phyloP scores from a whole-genome alignment of 2,113 vertebrate genomes.

The Thryonomys swinderianus region DNA sequence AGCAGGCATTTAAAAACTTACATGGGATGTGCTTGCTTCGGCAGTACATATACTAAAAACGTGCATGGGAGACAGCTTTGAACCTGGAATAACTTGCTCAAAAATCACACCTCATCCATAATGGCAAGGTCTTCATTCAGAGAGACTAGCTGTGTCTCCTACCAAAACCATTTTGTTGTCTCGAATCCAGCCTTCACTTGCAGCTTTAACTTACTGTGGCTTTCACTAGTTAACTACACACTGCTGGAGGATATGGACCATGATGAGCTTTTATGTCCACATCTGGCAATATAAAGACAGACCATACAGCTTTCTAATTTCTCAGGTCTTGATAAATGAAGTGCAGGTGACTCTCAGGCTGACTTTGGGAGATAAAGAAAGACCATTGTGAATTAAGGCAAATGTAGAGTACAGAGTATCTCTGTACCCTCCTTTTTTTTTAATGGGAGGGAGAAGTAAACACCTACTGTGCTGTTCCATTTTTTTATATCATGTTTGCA shows the following conservation, averaged over 20 bases:
- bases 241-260: neutral
- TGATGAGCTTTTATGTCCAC: neutral
- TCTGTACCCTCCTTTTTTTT: neutral
- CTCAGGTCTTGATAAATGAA: neutral
- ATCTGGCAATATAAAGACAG: neutral
- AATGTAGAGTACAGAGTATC: neutral
- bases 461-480: neutral
- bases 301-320: neutral
- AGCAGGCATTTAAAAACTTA: neutral
- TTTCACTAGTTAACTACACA: neutral
- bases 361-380: neutral
- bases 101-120: neutral
- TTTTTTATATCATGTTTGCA: neutral
- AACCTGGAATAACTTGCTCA: neutral
- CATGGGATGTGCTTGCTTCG: too few relatives aligned
- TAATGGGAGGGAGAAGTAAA: neutral
- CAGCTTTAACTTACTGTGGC: neutral
- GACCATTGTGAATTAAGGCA: neutral
- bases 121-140: neutral
- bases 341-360: neutral
- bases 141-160: neutral
- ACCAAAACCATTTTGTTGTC: neutral
- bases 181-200: neutral
- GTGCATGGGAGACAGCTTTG: neutral
- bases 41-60: too few relatives aligned